Evolutionary conservation across 1,140 invertebrate genomes (phyloP), one percentile per base, ranked within the genome.

Genomic region (Triops longicaudatus): DNA sequence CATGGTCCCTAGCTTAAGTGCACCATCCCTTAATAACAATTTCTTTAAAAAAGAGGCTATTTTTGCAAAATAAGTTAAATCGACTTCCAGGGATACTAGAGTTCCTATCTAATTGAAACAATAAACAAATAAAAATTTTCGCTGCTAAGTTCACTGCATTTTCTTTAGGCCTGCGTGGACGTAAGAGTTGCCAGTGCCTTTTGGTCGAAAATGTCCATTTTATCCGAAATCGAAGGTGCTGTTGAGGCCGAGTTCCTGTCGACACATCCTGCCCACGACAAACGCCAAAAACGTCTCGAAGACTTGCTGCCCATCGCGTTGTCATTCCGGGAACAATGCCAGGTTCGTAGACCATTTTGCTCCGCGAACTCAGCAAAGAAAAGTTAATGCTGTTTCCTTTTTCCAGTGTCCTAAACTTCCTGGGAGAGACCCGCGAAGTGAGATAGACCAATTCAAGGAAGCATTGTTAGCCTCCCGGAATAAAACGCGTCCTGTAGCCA

Each of bases 151-250:
- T n/a, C n/a, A 26, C 72, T 26, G 10, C 17, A 73, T 28, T 28
- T 73, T 73, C 73, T 81, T 80, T 41, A 89, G 87, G 88, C 88
- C 31, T 91, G 90, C 80, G 88, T 87, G 82, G 90, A 91, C 83
- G 85, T 90, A 0, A 80, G 90, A 77, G 87, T 89, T 81, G 86
- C 87, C 44, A 85, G 85, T 79, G 85, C 86, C 1, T 87, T 91
- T 78, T 91, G 89, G 90, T 82, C 80, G 42, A 85, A 85, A 78
- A 89, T 90, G 87, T 77, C 78, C 5, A 50, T 84, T 17, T 78
- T 82, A 9, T 82, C 85, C 27, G 80, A 83, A 26, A 37, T 83
- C 1, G 76, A 82, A 9, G 73, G 81, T 43, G 80, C 82, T 12
- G 78, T 82, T 10, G 80, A 83, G 7, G 76, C 81, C 12, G 87